A percentile compares a stretch with the other conserved stretches of the same genome.
phyloP scores from a whole-genome alignment of 2,888 invertebrate species.

The Eumerus sabulonum region DNA sequence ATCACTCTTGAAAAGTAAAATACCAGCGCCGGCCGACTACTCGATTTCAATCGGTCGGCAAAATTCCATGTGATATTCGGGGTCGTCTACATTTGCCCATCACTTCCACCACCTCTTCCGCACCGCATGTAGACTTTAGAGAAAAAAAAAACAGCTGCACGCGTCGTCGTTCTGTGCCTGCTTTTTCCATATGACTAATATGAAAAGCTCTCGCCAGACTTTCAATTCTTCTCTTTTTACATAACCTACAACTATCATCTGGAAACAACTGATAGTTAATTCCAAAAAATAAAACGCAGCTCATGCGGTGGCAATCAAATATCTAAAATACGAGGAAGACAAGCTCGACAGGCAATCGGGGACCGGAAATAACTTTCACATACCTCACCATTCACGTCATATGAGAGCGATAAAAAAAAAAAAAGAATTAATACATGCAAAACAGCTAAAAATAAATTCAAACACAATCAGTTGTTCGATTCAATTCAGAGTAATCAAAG shows the following conservation, averaged over 20 bases:
- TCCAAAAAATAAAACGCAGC: slow-evolving; percentile 19
- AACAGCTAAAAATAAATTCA: slow-evolving; percentile 65
- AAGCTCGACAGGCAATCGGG: slow-evolving; percentile 48
- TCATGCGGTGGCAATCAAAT: slow-evolving; percentile 37
- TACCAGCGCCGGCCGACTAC: too few species aligned
- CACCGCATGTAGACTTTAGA: slow-evolving; percentile 52
- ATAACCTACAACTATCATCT: slow-evolving; percentile 51
- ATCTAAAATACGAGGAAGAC: background rate
- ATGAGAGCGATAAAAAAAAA: too few species aligned
- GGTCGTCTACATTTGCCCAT: slow-evolving; percentile 63
- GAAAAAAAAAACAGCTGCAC: slow-evolving; percentile 60
- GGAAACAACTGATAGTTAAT: slow-evolving; percentile 35
- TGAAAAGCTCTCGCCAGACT: slow-evolving; percentile 26
- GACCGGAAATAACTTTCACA: slow-evolving; percentile 69
- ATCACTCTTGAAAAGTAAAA: too few species aligned
- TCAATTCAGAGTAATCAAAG: slow-evolving; percentile 36
- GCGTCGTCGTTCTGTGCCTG: slow-evolving; percentile 26
- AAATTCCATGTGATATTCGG: slow-evolving; percentile 66
- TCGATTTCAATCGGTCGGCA: too few species aligned
- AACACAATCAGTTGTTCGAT: slow-evolving; percentile 51
- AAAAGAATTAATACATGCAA: slow-evolving; percentile 63
- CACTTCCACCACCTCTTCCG: slow-evolving; percentile 50
- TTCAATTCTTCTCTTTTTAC: too few species aligned
- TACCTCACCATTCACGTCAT: slow-evolving; percentile 69
- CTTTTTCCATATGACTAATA: slow-evolving; percentile 40